Evolutionary conservation across 2,113 vertebrate genomes (phyloP).

Genomic region (Paraplagusia blochii): DNA sequence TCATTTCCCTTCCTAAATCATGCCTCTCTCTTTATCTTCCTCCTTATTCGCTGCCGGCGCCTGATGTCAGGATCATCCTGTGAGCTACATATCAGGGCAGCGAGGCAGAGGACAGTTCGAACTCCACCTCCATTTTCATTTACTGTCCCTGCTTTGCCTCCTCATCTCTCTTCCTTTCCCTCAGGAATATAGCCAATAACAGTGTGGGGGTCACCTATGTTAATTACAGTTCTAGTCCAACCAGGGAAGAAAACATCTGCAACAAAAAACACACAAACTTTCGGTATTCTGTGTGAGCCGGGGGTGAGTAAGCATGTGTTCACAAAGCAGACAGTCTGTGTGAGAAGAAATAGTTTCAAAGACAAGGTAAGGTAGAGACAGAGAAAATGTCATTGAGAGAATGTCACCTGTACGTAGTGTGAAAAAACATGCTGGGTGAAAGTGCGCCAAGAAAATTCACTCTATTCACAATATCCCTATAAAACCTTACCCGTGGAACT

Average conservation of each 20-base stretch:
- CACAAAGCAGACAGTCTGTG: constrained; percentile 20
- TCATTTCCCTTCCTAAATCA: constrained; percentile 15
- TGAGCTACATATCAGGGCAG: constrained; percentile 50
- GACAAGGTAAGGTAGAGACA: constrained; percentile 41
- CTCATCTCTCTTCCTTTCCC: constrained; percentile 52
- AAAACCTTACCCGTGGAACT: background rate
- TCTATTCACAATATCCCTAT: constrained; percentile 24
- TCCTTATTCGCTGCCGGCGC: constrained; percentile 27
- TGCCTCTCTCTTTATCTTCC: constrained; percentile 9
- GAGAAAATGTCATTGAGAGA: constrained; percentile 52
- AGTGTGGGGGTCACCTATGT: constrained; percentile 62
- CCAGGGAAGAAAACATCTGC: constrained; percentile 33
- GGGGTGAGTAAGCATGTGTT: constrained; percentile 53
- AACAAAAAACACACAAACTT: constrained; percentile 10
- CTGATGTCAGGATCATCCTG: constrained; percentile 28
- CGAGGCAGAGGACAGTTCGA: constrained; percentile 13
- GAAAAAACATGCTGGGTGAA: constrained; percentile 2
- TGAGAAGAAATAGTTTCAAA: constrained; percentile 50
- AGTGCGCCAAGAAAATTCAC: constrained; percentile 11
- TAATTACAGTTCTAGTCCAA: constrained; percentile 64
- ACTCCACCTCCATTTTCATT: constrained; percentile 23
- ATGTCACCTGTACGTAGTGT: constrained; percentile 20
- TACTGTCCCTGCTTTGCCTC: constrained; percentile 34
- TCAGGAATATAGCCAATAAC: constrained; percentile 51
- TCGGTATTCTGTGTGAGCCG: background rate